phyloP scores from a whole-genome alignment of 2,888 invertebrate genomes.

The Pterostichus niger region DNA sequence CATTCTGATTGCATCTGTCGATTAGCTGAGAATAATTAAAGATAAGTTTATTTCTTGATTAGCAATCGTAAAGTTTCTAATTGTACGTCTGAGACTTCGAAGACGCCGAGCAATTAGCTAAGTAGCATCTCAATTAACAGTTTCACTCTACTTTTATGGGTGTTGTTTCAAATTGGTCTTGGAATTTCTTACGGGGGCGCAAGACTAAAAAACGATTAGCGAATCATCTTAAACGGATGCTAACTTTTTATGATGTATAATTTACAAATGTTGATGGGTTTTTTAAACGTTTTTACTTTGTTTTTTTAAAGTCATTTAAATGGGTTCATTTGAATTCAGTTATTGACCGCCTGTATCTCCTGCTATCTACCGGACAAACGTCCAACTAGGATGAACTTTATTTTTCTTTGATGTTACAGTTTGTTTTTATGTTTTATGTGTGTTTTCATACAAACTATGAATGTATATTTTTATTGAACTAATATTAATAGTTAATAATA shows the following conservation, averaged over 20 bases:
- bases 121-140: constrained; percentile 67
- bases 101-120: constrained; percentile 66
- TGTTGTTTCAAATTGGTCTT: constrained; percentile 66
- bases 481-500: too few relatives aligned
- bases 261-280: constrained; percentile 62
- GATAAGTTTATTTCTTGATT: constrained; percentile 69
- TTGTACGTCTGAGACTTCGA: constrained; percentile 70
- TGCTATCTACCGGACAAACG: background rate
- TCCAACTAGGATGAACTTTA: constrained; percentile 2
- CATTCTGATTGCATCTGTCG: constrained; percentile 55
- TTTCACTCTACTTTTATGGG: constrained; percentile 60
- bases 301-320: constrained; percentile 42
- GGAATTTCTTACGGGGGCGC: constrained; percentile 58
- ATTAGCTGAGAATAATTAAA: constrained; percentile 59
- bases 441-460: background rate
- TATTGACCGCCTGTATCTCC: constrained; percentile 13
- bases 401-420: background rate
- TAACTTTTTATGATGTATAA: constrained; percentile 61
- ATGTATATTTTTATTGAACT: too few relatives aligned
- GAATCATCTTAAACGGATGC: constrained; percentile 47
- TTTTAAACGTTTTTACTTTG: constrained; percentile 34
- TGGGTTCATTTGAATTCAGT: constrained; percentile 38
- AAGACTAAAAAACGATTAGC: constrained; percentile 49
- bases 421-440: background rate
- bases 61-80: constrained; percentile 72